Evolutionary conservation across 2,888 invertebrate genomes (phyloP).

Genomic region (Netelia inedita): DNA sequence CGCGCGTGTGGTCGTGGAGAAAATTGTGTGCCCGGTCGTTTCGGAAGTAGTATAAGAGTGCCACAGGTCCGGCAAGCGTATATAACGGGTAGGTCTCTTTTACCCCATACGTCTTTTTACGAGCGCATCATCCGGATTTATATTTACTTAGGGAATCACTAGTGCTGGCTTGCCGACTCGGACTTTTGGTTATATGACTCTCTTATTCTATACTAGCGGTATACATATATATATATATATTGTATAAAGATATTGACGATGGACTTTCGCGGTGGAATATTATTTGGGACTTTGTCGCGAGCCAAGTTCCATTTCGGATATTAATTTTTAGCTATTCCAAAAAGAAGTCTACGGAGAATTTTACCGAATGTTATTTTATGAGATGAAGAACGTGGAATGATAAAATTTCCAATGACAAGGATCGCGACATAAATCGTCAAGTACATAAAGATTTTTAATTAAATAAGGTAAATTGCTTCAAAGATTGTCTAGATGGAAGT

Average conservation of each 20-base stretch:
- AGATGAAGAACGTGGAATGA: too few relatives aligned
- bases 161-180: conserved; percentile 70
- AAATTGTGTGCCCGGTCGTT: conserved; percentile 29
- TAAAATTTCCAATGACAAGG: too few relatives aligned
- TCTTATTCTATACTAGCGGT: conserved; percentile 9
- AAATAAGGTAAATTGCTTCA: too few relatives aligned
- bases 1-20: conserved; percentile 27
- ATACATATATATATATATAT: conserved; percentile 2
- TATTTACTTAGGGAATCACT: conserved; percentile 82
- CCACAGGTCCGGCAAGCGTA: conserved; percentile 49
- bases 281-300: conserved; percentile 27
- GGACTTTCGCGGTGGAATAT: conserved; percentile 46
- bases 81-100: not conserved
- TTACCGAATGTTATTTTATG: too few relatives aligned
- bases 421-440: too few relatives aligned
- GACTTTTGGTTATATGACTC: conserved; percentile 53
- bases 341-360: not conserved
- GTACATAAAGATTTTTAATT: too few relatives aligned
- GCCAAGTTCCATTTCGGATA: conserved; percentile 63
- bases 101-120: conserved; percentile 78
- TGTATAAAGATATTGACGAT: conserved; percentile 15
- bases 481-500: too few relatives aligned
- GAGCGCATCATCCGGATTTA: conserved; percentile 84
- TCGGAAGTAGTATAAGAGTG: conserved; percentile 56
- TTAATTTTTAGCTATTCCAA: conserved; percentile 46